phyloP scores from a whole-genome alignment of 35 echinoderm and acorn worm genomes.

The Apostichopus parvimensis region DNA sequence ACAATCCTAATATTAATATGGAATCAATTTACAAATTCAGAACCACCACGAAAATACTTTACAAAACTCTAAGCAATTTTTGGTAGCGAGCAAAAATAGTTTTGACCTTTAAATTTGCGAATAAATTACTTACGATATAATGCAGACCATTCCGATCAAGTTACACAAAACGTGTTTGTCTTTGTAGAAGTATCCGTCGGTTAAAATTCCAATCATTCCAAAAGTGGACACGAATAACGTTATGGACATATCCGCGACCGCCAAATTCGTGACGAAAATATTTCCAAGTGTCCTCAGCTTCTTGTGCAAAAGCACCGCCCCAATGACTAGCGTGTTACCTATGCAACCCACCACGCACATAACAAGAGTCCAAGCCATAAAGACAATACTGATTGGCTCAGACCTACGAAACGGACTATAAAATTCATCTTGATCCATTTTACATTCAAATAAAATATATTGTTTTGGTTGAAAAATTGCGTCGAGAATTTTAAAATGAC shows the following conservation, averaged over 20 bases:
- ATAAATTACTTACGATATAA: slow-evolving; percentile 2
- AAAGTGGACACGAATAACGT: slow-evolving; percentile 60
- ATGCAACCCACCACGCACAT: background rate
- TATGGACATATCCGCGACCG: slow-evolving; percentile 70
- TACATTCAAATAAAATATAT: too few relatives aligned
- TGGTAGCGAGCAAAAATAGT: too few relatives aligned
- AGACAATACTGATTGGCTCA: background rate
- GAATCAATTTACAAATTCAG: background rate
- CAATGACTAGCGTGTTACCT: slow-evolving; percentile 27
- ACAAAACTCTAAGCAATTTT: background rate
- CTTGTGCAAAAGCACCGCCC: slow-evolving; percentile 58
- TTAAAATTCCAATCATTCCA: slow-evolving; percentile 57
- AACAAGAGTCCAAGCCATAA: background rate
- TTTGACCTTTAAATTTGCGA: too few relatives aligned
- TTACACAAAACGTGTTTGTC: slow-evolving; percentile 60
- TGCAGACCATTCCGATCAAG: slow-evolving; percentile 51
- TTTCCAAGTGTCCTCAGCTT: slow-evolving; percentile 60
- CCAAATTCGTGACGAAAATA: slow-evolving; percentile 75
- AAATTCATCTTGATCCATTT: background rate
- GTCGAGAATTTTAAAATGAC: too few relatives aligned
- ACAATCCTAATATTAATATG: background rate
- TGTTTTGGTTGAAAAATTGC: too few relatives aligned
- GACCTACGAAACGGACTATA: background rate
- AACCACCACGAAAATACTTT: background rate
- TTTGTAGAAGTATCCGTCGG: slow-evolving; percentile 42